Evolutionary conservation across 2,797 vertebrate species (phyloP).

Genomic region (Parauchenoglanis punctatus): DNA sequence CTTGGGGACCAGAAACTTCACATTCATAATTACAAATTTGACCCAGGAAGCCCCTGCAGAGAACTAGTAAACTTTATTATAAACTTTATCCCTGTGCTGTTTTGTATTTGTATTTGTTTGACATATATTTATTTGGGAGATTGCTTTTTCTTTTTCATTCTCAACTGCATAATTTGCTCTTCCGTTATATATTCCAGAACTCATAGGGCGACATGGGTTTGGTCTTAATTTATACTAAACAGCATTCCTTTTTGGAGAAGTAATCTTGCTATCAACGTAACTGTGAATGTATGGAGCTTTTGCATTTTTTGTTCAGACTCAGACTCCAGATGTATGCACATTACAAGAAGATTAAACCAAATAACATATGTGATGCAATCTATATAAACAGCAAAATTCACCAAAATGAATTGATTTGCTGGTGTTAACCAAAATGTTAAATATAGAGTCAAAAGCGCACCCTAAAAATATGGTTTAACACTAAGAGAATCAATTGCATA

Average conservation of each 20-base stretch:
- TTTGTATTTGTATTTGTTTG: constrained; percentile 40
- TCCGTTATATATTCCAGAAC: neutral
- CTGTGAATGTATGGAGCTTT: neutral
- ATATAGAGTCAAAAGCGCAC: too few species aligned
- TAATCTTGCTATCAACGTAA: neutral
- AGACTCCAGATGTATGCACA: neutral
- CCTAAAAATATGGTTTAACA: too few species aligned
- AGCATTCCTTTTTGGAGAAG: neutral
- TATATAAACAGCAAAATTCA: too few species aligned
- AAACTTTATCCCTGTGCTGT: constrained; percentile 51
- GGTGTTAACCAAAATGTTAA: too few species aligned
- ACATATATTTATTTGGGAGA: constrained; percentile 3
- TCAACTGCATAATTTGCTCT: neutral
- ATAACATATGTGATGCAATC: neutral
- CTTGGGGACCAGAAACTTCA: constrained; percentile 56
- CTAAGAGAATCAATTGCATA: too few species aligned
- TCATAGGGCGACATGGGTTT: neutral
- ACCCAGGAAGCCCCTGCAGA: constrained; percentile 66
- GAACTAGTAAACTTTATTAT: constrained; percentile 66
- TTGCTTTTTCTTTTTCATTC: neutral
- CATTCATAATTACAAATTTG: constrained; percentile 63
- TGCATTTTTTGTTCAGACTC: neutral
- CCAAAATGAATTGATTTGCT: too few species aligned
- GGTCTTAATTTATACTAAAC: neutral
- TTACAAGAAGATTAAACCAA: neutral